Conservation (phyloP, 2,888 invertebrate species). For the Tipula lateralis region DNA sequence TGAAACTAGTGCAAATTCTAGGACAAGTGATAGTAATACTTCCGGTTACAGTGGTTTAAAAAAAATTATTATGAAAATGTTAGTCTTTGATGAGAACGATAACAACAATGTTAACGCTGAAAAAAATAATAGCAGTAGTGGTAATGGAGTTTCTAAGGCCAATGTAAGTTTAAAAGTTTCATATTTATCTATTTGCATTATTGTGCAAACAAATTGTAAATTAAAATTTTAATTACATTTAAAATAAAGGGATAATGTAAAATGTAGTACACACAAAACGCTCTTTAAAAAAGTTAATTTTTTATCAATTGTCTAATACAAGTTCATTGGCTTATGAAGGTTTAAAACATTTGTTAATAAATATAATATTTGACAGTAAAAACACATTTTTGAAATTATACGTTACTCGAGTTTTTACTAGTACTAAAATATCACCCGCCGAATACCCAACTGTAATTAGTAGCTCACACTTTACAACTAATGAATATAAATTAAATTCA, state of each 20-base stretch:
- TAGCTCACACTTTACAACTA: not conserved
- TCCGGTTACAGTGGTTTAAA: conserved; percentile 47
- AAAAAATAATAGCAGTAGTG: not conserved
- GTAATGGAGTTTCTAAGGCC: not conserved
- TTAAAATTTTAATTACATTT: not conserved
- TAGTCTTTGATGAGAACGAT: conserved; percentile 44
- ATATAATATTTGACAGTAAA: not conserved
- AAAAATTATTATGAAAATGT: conserved; percentile 46
- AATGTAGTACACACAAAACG: no score
- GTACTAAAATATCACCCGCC: not conserved
- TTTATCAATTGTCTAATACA: not conserved
- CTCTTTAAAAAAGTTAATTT: no score
- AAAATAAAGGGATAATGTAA: not conserved
- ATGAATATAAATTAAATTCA: not conserved
- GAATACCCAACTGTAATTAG: not conserved
- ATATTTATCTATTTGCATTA: no score
- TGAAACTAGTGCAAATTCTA: not conserved
- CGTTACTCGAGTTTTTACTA: not conserved
- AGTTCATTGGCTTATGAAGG: not conserved
- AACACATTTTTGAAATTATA: not conserved
- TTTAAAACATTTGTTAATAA: no score
- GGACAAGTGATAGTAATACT: conserved; percentile 46
- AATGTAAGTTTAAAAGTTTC: not conserved
- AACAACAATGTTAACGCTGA: conserved; percentile 32
- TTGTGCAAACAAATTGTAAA: not conserved